Percentiles rank a stretch among this genome's conserved stretches.
Evolutionary conservation across 1,140 invertebrate species (phyloP).

Genomic region (Sinonovacula constricta): DNA sequence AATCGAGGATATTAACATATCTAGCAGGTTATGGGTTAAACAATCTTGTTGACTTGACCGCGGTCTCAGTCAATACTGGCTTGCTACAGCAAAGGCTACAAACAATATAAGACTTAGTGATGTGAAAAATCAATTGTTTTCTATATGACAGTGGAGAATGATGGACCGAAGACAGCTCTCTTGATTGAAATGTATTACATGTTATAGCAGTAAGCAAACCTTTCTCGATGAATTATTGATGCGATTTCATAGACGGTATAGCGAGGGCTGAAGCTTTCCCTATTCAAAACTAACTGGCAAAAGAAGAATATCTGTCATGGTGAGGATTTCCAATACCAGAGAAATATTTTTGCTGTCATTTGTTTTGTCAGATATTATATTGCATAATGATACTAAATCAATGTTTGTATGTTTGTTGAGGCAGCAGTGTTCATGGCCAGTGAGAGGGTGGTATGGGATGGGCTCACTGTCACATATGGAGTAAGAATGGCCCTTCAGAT

Average conservation of each 20-base stretch:
- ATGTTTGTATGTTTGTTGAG: no score
- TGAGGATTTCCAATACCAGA: conserved; percentile 42
- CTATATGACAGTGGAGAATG: conserved; percentile 48
- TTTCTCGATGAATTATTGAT: conserved; percentile 52
- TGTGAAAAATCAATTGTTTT: conserved; percentile 55
- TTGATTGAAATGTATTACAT: conserved; percentile 56
- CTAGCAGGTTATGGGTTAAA: no score
- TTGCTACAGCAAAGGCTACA: no score
- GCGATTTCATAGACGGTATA: conserved; percentile 33
- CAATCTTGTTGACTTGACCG: no score
- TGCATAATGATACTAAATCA: conserved; percentile 36
- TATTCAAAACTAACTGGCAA: conserved; percentile 13
- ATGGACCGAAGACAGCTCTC: conserved; percentile 26
- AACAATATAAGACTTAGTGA: conserved; percentile 35
- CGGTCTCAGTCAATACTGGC: no score
- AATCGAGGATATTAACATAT: no score
- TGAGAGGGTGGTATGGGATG: no score
- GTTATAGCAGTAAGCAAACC: conserved; percentile 47
- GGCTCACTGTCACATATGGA: no score
- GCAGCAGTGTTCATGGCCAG: no score
- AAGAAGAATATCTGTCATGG: conserved; percentile 40
- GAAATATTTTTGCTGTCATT: conserved; percentile 44
- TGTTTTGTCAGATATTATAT: conserved; percentile 51
- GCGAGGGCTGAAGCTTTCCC: conserved; percentile 11
- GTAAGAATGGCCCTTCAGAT: no score